Conservation (phyloP, 2,888 invertebrate species). For the Ichneumoninae sp. region DNA sequence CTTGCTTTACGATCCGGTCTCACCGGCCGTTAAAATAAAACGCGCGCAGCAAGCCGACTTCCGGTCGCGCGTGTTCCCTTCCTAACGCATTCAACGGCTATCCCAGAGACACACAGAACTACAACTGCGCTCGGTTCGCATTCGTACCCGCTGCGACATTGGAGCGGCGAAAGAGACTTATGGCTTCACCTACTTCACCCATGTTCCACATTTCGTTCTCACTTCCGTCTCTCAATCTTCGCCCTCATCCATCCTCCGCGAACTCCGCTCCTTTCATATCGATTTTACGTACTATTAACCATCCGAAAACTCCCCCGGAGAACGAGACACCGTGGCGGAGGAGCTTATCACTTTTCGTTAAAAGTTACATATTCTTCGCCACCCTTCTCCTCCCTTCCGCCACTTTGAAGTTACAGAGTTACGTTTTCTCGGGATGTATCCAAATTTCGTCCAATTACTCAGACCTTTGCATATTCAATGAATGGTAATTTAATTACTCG, state of each 20-base stretch:
- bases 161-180: not conserved
- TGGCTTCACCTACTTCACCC: not conserved
- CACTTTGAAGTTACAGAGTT: not conserved
- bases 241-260: not conserved
- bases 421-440: not conserved
- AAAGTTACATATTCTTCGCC: not conserved
- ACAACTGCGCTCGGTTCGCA: not conserved
- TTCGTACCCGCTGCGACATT: not conserved
- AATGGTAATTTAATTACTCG: conserved; percentile 58
- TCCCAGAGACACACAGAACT: conserved; percentile 6
- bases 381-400: no score
- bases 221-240: not conserved
- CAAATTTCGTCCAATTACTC: conserved; percentile 42
- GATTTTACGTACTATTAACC: not conserved
- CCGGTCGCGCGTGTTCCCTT: conserved; percentile 50
- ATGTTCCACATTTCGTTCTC: conserved; percentile 1
- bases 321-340: not conserved
- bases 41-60: conserved; percentile 48
- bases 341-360: not conserved
- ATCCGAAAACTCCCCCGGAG: not conserved
- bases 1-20: conserved; percentile 57
- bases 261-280: not conserved
- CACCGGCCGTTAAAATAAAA: conserved; percentile 61
- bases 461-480: conserved; percentile 48
- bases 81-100: conserved; percentile 44